Base-by-base conservation (phyloP, 2,797 vertebrate genomes). In the Cryptoblepharus egeriae region DNA sequence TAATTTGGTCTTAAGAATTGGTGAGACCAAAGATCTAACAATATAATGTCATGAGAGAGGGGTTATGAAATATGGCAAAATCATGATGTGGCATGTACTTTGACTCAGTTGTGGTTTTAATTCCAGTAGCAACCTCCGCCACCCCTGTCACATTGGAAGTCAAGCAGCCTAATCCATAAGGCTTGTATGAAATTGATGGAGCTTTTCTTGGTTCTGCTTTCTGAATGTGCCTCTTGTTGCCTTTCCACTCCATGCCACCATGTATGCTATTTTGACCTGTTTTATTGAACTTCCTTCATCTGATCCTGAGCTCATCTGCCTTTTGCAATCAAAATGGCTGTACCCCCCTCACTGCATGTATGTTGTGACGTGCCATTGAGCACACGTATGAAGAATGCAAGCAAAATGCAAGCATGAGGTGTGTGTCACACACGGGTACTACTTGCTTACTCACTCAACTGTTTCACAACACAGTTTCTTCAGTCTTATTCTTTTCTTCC, bases 391-490 rank as follows among this genome's bases (percentile, higher is more conserved):
- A 77, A 37, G 20, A 28, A 79, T 65, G 20, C 10, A n/a, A 64
- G 45, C 32, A 45, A 86, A 60, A 80, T 20, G 81, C 35, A 77
- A 2, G 65, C 18, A 28, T 30, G 42, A 65, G 24, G 28, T 7
- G 0, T 18, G 8, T 18, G 20, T 39, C 57, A 22, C 74, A 80
- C n/a, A 6, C 67, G 2, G 57, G 10, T 35, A 2, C 24, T n/a
- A 67, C 63, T 1, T 13, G 13, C 86, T 83, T 74, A 64, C 45
- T 72, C 13, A 57, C 4, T 2, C n/a, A 42, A 12, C 32, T 37
- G n/a, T 45, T 79, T 35, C 72, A 12, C 90, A 84, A 92, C 49
- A 49, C 24, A 2, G 22, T 65, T 77, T 1, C 72, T 90, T 72
- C 30, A 57, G 22, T 57, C 20, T 42, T 3, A 52, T 18, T 70